phyloP scores from a whole-genome alignment of 2,888 invertebrate genomes.

The Leucophora obtusa region DNA sequence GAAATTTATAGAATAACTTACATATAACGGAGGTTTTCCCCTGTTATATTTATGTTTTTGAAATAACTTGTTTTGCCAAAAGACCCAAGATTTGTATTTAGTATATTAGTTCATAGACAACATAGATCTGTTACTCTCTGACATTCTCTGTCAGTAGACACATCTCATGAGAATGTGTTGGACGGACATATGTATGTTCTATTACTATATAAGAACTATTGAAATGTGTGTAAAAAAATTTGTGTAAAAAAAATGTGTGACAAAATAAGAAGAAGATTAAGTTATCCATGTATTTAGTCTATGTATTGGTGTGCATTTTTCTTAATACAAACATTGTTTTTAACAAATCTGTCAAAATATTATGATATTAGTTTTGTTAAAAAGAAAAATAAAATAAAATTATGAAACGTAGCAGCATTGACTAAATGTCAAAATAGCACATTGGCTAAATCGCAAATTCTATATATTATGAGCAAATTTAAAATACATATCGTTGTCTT shows the following conservation, averaged over 20 bases:
- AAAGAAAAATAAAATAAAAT: not conserved
- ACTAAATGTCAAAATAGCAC: not conserved
- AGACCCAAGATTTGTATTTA: not conserved
- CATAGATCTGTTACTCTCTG: too few species aligned
- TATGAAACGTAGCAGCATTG: not conserved
- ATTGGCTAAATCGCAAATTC: not conserved
- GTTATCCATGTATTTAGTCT: too few species aligned
- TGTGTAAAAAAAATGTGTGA: too few species aligned
- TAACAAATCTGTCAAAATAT: constrained; percentile 49
- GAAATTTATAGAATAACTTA: too few species aligned
- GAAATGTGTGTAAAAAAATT: too few species aligned
- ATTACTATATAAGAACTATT: too few species aligned
- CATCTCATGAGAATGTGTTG: too few species aligned
- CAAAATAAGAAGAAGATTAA: too few species aligned
- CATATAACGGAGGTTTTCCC: too few species aligned
- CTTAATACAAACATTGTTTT: not conserved
- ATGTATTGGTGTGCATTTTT: too few species aligned
- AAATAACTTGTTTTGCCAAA: not conserved
- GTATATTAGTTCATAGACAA: too few species aligned
- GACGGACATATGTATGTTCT: not conserved
- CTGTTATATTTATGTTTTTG: not conserved
- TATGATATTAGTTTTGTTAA: not conserved
- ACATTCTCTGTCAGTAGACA: too few species aligned
- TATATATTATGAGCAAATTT: constrained; percentile 1
- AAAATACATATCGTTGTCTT: not conserved